A percentile compares a stretch with the other conserved stretches of the same genome.
phyloP scores from a whole-genome alignment of 1,140 invertebrate genomes.

The Drosophila aff. region DNA sequence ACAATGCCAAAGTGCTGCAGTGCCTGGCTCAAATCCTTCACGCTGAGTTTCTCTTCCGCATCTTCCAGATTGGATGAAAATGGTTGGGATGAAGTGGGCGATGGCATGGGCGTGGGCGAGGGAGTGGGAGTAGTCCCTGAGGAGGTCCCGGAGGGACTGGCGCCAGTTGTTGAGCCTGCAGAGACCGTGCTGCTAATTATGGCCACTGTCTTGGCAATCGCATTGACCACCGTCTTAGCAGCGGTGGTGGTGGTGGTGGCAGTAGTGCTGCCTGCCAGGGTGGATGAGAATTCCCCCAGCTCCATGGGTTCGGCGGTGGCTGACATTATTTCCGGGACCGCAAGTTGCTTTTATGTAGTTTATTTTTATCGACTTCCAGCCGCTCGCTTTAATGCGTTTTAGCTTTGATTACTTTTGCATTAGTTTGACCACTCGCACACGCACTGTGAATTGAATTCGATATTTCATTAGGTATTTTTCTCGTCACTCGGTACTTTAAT shows the following conservation, averaged over 20 bases:
- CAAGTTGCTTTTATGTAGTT: constrained; percentile 77
- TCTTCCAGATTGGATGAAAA: constrained; percentile 8
- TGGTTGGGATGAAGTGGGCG: constrained; percentile 27
- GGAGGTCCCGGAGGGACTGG: constrained; percentile 1
- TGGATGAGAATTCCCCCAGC: constrained; percentile 17
- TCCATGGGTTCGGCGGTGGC: constrained; percentile 21
- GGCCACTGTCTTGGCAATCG: constrained; percentile 68
- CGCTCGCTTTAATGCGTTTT: constrained; percentile 61
- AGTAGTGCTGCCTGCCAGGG: constrained; percentile 9
- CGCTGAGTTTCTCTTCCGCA: constrained; percentile 66
- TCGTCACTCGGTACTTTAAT: constrained; percentile 27
- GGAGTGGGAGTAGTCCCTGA: background rate
- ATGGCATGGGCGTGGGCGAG: constrained; percentile 11
- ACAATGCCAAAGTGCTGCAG: constrained; percentile 88
- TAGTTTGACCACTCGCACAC: constrained; percentile 51
- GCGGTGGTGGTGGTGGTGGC: constrained; percentile 10
- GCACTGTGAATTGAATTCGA: constrained; percentile 48
- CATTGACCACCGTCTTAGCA: constrained; percentile 37
- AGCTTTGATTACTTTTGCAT: constrained; percentile 72
- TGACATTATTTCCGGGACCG: constrained; percentile 70
- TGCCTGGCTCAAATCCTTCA: constrained; percentile 85
- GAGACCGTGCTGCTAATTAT: constrained; percentile 76
- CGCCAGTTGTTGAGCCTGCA: constrained; percentile 45
- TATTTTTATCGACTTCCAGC: constrained; percentile 81
- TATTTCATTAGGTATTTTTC: constrained; percentile 51